A percentile compares a stretch with the other conserved stretches of the same genome.
These are phyloP conservation scores for Dioctria linearis DNA, from an alignment of 2,888 invertebrate species.

Conservation along the genomic window DNA sequence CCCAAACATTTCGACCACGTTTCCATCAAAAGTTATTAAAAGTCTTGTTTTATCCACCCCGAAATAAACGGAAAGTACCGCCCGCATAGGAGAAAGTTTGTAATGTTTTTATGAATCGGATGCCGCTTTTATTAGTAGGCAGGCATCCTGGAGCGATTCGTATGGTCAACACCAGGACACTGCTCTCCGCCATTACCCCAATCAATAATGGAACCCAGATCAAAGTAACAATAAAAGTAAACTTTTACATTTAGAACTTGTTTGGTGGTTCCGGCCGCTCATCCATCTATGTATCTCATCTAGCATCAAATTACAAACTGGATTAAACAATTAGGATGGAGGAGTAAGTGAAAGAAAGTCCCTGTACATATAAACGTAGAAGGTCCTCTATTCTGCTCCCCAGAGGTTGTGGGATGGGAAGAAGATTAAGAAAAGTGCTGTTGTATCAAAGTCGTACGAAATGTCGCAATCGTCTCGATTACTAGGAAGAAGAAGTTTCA, in stretches of 20 bases:
- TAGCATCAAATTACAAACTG: neutral
- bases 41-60: neutral
- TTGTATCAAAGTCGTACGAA: too few relatives aligned
- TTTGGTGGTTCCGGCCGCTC: neutral
- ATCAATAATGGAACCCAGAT: constrained; percentile 1
- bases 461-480: too few relatives aligned
- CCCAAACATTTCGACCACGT: too few relatives aligned
- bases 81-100: neutral
- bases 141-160: too few relatives aligned
- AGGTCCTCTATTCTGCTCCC: neutral
- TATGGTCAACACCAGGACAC: too few relatives aligned
- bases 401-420: too few relatives aligned
- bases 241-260: constrained; percentile 26
- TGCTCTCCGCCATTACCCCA: neutral
- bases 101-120: constrained; percentile 20
- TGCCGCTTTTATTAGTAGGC: constrained; percentile 11
- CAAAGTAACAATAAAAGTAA: constrained; percentile 9
- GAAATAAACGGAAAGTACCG: neutral
- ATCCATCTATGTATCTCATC: neutral
- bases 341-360: neutral
- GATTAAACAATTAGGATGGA: constrained; percentile 28
- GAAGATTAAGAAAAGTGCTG: too few relatives aligned
- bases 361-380: neutral
- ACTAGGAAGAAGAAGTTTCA: too few relatives aligned
- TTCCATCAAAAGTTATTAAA: neutral